Percentiles rank a stretch among this genome's conserved stretches.
Conservation (phyloP, 53 echinoderm and acorn worm genomes). For the Paracentrotus lividus region DNA sequence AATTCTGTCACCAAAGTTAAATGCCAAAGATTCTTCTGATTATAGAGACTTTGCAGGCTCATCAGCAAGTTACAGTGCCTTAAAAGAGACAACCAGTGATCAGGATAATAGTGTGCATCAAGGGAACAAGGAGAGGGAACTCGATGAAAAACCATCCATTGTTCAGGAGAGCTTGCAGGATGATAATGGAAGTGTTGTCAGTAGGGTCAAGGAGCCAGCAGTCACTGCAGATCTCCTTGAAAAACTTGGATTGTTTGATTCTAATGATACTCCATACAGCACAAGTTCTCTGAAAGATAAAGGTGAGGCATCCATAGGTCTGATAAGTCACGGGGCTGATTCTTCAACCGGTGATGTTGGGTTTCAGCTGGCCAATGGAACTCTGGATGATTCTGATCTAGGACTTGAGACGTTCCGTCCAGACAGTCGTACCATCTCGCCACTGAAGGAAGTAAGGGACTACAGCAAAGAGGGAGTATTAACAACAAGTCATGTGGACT, state of each 20-base stretch:
- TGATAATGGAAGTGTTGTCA: background rate
- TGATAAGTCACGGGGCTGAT: background rate
- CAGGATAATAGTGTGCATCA: background rate
- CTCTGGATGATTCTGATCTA: conserved; percentile 36
- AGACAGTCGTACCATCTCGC: conserved; percentile 71
- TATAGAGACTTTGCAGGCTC: background rate
- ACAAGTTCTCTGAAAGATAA: background rate
- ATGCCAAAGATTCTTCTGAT: background rate
- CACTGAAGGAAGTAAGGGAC: conserved; percentile 68
- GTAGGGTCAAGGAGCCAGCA: conserved; percentile 69
- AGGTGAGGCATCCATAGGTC: too few species aligned
- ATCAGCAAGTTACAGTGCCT: background rate
- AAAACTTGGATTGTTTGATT: conserved; percentile 71
- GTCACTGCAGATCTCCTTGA: conserved; percentile 74
- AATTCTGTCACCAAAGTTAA: background rate
- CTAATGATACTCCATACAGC: background rate
- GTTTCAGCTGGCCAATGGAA: background rate
- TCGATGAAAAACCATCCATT: too few species aligned
- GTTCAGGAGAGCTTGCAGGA: background rate
- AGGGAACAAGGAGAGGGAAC: background rate
- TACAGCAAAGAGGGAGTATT: conserved; percentile 36
- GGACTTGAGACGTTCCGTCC: conserved; percentile 87
- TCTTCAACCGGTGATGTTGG: conserved; percentile 36
- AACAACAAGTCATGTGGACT: conserved; percentile 31
- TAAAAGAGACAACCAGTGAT: background rate